Conservation (phyloP, 1,140 invertebrate genomes). For the Propsilocerus akamusi region DNA sequence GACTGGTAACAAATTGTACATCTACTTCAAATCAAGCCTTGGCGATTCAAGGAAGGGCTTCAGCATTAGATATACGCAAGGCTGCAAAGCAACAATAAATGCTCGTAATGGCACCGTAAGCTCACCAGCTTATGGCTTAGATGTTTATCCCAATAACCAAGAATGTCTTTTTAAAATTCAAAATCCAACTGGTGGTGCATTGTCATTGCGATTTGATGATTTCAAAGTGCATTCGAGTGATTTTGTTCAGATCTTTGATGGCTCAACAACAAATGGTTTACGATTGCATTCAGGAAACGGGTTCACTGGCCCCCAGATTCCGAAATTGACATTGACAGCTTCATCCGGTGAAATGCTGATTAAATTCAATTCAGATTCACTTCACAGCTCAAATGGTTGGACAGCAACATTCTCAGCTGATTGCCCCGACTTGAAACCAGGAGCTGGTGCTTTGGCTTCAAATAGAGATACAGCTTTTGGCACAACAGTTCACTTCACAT, state of each 20-base stretch:
- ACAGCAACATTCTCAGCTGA: slow-evolving; percentile 85
- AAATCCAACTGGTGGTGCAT: slow-evolving; percentile 58
- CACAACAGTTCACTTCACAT: slow-evolving; percentile 74
- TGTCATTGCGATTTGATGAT: slow-evolving; percentile 73
- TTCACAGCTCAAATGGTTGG: slow-evolving; percentile 61
- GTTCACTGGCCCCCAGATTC: slow-evolving; percentile 59
- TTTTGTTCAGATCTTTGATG: slow-evolving; percentile 79
- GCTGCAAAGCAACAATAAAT: slow-evolving; percentile 63
- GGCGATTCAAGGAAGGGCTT: slow-evolving; percentile 82
- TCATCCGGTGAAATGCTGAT: slow-evolving; percentile 83
- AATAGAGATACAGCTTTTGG: slow-evolving; percentile 84
- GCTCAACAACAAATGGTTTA: slow-evolving; percentile 62
- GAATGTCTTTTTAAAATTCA: slow-evolving; percentile 78
- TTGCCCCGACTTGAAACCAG: slow-evolving; percentile 68
- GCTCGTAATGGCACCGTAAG: slow-evolving; percentile 65
- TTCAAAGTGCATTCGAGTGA: slow-evolving; percentile 77
- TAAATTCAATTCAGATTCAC: slow-evolving; percentile 71
- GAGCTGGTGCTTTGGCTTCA: slow-evolving; percentile 71
- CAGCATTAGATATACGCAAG: slow-evolving; percentile 73
- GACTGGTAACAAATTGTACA: slow-evolving; percentile 70
- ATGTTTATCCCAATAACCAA: slow-evolving; percentile 78
- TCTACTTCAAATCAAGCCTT: slow-evolving; percentile 82
- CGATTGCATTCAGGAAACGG: slow-evolving; percentile 75
- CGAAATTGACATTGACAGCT: slow-evolving; percentile 77
- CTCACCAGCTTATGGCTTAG: slow-evolving; percentile 69